Base-by-base conservation (phyloP, 2,888 invertebrate genomes). In the Papilio protenor region DNA sequence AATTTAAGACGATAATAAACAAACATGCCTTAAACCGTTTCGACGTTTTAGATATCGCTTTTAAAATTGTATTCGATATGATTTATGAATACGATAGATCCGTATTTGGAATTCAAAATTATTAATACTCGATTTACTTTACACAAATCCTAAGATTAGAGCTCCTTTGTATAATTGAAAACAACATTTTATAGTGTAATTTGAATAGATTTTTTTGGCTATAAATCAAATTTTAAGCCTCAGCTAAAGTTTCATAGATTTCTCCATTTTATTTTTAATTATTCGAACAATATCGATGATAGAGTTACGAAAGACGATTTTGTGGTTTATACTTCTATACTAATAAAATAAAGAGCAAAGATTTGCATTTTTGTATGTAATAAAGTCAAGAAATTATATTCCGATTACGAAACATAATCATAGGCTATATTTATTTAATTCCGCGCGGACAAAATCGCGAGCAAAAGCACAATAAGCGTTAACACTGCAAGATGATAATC, bases 1-100 rank as follows among this genome's bases (percentile, higher is more conserved):
- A 75, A 75, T 78, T 75, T 75, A 78, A 78, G 27, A 75, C 47
- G 70, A 72, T 75, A 75, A 74, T 74, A 74, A 77, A 75, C 77
- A 78, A 75, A 78, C 69, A 49, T 33, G 69, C 40, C 33, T 45
- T 75, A 75, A 78, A 61, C 71, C 59, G 74, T 57, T 70, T 27
- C 47, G 59, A 71, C 21, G 75, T 71, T 75, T 40, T 21, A 61
- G 40, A 40, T 52, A 75, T 70, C 33, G 75, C 21, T 64, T 69
- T 73, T 45, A 21, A 74, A 69, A 69, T 45, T 77, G 47, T 59
- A 16, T 21, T 4, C 18, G 21, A 21, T 57, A 45, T 77, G 73
- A 77, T 70, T 70, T 77, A 77, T 77, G 23, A 72, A 77, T 18
- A 52, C n/a, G 47, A 57, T 76, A 47, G 49, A 76, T 27, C 33